Percentiles rank a stretch among this genome's conserved stretches.
Conservation (phyloP, 2,797 vertebrate species). For the Tragopan temminckii region DNA sequence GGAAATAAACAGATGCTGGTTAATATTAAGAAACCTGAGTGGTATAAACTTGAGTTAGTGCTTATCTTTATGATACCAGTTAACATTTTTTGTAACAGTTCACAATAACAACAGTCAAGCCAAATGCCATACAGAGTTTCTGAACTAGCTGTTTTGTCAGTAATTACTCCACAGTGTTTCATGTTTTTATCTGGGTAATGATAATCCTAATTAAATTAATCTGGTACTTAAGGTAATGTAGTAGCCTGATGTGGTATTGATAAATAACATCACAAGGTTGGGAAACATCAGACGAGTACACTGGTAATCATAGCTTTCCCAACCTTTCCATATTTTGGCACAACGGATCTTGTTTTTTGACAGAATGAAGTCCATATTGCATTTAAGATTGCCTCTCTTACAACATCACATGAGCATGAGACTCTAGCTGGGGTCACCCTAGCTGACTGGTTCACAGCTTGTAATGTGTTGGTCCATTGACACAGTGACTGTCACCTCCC, state of each 20-base stretch:
- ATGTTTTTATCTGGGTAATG: neutral
- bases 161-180: neutral
- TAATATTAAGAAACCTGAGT: neutral
- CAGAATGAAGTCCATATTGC: neutral
- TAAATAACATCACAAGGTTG: neutral
- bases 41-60: neutral
- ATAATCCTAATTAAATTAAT: neutral
- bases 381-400: neutral
- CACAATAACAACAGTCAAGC: neutral
- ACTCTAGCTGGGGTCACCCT: neutral
- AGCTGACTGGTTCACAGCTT: neutral
- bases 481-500: neutral
- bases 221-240: neutral
- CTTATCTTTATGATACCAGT: neutral
- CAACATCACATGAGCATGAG: neutral
- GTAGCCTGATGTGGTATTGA: neutral
- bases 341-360: neutral
- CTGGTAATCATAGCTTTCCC: neutral
- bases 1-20: neutral
- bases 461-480: rapidly evolving
- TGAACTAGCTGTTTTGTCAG: neutral
- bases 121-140: neutral
- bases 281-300: neutral
- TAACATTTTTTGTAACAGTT: neutral
- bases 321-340: neutral